Base-by-base conservation (phyloP, 2,888 invertebrate genomes). In the Coelinius sp. region DNA sequence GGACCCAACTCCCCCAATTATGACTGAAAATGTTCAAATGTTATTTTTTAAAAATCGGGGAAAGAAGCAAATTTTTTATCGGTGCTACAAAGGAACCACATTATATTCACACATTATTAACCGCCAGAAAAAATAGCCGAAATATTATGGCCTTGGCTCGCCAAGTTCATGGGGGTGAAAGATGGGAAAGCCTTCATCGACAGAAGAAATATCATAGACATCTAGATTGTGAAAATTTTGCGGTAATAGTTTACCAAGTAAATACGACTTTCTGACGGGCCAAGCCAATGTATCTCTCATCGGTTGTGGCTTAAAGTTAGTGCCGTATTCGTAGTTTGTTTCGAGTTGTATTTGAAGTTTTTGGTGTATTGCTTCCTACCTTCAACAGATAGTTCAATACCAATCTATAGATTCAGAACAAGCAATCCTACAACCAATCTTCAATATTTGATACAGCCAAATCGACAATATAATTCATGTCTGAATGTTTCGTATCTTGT, bases 311-410 rank as follows among this genome's bases (percentile, higher is more conserved):
- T 10, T 17, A 25, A 53, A 53, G 53, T 53, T 53, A 24, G n/a
- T 53, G 24, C 1, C 53, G 53, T 25, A 53, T 53, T 25, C 25
- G 53, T 53, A 53, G 53, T 71, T 71, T 71, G 71, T 71, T 67
- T 25, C 52, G 17, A 71, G 71, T 71, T 71, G 52, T 24, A 71
- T 71, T 71, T 63, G 67, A 44, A 71, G 46, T 20, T 62, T 59
- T 31, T 14, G 35, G 59, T 25, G 62, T 38, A 59, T 31, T 27
- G 44, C 62, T 44, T 62, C 2, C 44, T 20, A 59, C 24, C 31
- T 41, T 41, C 20, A 49, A 20, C 46, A 49, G 46, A 49, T 49
- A 49, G 46, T 20, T 49, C 46, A 49, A 49, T 49, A 49, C 20
- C 46, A 49, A 20, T 49, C 46, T 6, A 17, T 14, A 49, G 17